phyloP scores from a whole-genome alignment of 2,797 vertebrate genomes.

The Pelodytes ibericus region DNA sequence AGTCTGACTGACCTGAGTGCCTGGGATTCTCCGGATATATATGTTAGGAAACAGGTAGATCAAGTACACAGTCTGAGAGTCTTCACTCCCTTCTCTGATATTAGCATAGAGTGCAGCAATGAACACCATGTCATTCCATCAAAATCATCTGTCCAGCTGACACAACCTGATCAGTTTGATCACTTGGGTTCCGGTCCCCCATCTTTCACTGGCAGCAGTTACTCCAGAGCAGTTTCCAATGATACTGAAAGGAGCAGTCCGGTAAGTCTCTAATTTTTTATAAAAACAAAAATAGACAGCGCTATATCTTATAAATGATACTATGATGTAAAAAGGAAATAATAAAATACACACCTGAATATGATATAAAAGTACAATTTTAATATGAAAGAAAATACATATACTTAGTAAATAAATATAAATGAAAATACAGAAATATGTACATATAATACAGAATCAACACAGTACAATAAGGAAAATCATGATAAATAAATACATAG shows the following conservation, averaged over 20 bases:
- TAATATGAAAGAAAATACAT: no score
- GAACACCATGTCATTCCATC: slow-evolving; percentile 64
- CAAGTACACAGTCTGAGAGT: slow-evolving; percentile 66
- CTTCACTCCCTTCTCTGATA: slow-evolving; percentile 75
- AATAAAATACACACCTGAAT: no score
- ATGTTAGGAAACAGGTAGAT: slow-evolving; percentile 84
- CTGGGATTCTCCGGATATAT: slow-evolving; percentile 86
- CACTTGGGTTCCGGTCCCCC: slow-evolving; percentile 62
- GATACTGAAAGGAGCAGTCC: slow-evolving; percentile 70
- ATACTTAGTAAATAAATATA: no score
- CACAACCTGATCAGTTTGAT: slow-evolving; percentile 62
- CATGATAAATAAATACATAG: no score
- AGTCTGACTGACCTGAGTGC: slow-evolving; percentile 66
- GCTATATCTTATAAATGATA: no score
- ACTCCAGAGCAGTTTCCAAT: slow-evolving; percentile 72
- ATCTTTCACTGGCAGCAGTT: slow-evolving; percentile 69
- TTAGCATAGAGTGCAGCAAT: slow-evolving; percentile 70
- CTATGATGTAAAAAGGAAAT: no score
- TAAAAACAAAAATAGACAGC: no score
- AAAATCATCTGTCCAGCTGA: slow-evolving; percentile 67
- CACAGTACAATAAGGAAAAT: no score
- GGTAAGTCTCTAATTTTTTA: no score
- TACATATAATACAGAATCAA: no score
- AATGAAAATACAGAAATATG: no score
- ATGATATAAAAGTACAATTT: no score